Conservation (phyloP, 2,888 invertebrate species). For the Troides helena region DNA sequence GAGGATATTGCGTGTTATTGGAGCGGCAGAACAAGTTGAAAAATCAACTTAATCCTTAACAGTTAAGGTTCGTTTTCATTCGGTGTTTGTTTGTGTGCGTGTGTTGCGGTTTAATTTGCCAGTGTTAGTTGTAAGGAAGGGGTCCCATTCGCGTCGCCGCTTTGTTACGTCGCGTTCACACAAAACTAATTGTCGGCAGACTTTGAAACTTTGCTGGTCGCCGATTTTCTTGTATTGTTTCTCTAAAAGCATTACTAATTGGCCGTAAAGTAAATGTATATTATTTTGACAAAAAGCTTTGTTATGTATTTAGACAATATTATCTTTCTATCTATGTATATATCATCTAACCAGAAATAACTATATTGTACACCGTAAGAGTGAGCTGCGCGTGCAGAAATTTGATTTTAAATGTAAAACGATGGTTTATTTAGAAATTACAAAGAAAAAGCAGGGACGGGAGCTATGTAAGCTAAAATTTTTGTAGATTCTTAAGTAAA, state of each 20-base stretch:
- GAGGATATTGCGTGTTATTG: slow-evolving; percentile 6
- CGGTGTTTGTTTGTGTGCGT: background rate
- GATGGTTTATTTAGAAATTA: no score
- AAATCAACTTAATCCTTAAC: slow-evolving; percentile 4
- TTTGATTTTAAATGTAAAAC: background rate
- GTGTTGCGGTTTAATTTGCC: slow-evolving; percentile 8
- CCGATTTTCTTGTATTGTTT: slow-evolving; percentile 9
- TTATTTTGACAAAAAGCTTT: background rate
- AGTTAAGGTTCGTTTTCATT: slow-evolving; percentile 3
- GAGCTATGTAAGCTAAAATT: no score
- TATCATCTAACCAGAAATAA: background rate
- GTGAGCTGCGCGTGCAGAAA: no score
- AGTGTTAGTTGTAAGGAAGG: slow-evolving; percentile 10
- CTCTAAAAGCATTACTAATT: background rate
- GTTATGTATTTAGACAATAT: background rate
- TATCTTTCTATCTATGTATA: background rate
- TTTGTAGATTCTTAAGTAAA: no score
- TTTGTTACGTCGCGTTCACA: slow-evolving; percentile 15
- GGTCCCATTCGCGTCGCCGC: slow-evolving; percentile 2
- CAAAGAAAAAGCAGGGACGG: no score
- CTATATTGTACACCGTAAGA: background rate
- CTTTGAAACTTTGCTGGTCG: slow-evolving; percentile 3
- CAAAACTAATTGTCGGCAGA: slow-evolving; percentile 18
- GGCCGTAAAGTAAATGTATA: background rate
- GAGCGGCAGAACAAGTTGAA: background rate